These are phyloP conservation scores for Gallirallus australis DNA, from an alignment of 2,797 vertebrate species.

Conservation along the genomic window DNA sequence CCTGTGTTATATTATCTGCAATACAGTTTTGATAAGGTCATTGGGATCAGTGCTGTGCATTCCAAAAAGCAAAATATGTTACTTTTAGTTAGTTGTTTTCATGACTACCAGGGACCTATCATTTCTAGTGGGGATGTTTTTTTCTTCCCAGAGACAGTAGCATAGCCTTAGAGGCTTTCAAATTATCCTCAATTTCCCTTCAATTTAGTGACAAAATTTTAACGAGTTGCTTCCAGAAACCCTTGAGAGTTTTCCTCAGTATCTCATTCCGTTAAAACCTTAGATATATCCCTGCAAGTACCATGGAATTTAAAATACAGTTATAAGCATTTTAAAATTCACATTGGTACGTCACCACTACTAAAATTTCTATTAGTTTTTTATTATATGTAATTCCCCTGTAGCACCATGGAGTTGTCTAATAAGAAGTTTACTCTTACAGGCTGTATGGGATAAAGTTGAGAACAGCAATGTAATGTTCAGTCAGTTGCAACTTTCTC, in stretches of 20 bases:
- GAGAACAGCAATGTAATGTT: not conserved
- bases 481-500: not conserved
- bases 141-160: not conserved
- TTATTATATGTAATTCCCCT: constrained; percentile 34
- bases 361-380: constrained; percentile 60
- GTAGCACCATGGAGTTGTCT: constrained; percentile 13
- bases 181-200: constrained; percentile 52
- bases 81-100: constrained; percentile 26
- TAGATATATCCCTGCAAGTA: not conserved
- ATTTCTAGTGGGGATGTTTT: not conserved
- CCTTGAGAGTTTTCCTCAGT: not conserved
- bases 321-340: constrained; percentile 44
- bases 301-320: constrained; percentile 34
- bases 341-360: not conserved
- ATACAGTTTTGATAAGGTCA: constrained; percentile 4
- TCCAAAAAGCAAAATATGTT: constrained; percentile 42
- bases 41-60: not conserved
- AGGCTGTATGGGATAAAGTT: not conserved
- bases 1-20: not conserved
- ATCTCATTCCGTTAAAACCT: constrained; percentile 22
- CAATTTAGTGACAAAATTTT: constrained; percentile 54
- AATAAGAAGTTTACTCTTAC: constrained; percentile 13
- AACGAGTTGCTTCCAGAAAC: constrained; percentile 49
- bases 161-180: constrained; percentile 21
- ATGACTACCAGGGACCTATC: not conserved